phyloP scores from a whole-genome alignment of 2,888 invertebrate species.

The Tineola bisselliella region DNA sequence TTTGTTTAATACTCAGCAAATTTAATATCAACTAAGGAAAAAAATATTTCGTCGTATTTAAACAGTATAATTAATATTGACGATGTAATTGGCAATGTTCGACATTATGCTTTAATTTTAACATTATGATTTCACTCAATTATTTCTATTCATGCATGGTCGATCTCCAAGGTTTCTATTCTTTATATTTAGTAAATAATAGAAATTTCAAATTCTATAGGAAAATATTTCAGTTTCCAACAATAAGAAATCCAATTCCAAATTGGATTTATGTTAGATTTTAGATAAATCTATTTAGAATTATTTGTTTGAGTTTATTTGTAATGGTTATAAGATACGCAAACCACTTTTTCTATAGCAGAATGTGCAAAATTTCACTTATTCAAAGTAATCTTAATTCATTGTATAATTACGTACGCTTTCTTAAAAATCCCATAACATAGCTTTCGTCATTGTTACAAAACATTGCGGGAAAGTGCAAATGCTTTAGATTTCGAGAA shows the following conservation, averaged over 20 bases:
- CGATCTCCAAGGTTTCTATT: background rate
- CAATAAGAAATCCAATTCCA: too few species aligned
- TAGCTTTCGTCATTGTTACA: conserved; percentile 39
- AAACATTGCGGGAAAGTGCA: conserved; percentile 19
- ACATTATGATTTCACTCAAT: conserved; percentile 1
- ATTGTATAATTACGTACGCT: background rate
- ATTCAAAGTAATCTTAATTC: background rate
- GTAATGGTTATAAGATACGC: too few species aligned
- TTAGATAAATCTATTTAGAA: too few species aligned
- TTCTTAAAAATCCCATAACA: background rate
- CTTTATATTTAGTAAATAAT: background rate
- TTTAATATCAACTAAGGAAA: too few species aligned
- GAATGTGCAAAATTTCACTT: background rate
- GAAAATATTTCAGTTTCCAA: too few species aligned
- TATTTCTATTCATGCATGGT: background rate
- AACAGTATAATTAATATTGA: too few species aligned
- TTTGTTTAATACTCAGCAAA: too few species aligned
- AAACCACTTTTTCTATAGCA: too few species aligned
- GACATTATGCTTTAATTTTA: background rate
- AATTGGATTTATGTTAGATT: too few species aligned
- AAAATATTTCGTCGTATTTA: too few species aligned
- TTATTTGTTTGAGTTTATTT: too few species aligned
- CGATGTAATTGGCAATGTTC: background rate
- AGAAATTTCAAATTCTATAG: too few species aligned
- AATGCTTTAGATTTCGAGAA: background rate